Evolutionary conservation across 2,888 invertebrate species (phyloP), one percentile per base, ranked within the genome.

Genomic region (Xylota sylvarum): DNA sequence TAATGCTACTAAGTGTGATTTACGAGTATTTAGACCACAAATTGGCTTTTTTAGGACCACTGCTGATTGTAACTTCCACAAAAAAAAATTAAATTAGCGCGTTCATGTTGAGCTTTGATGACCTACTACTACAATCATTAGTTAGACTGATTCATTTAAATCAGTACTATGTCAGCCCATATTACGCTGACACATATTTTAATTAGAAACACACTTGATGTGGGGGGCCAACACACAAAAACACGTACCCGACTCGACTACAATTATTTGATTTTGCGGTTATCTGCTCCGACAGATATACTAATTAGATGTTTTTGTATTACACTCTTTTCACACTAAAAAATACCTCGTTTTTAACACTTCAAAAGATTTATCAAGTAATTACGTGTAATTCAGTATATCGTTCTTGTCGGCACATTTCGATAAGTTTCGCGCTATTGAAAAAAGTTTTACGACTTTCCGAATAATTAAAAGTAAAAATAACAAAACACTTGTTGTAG

Each of bases 391-490:
- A 19, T 37, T 58, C 17, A 35, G 58, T 19, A 19, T 58, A 17
- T 58, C 35, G 58, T 17, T 35, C 32, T 14, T 37, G 58, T 35
- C 58, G 55, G 55, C 55, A 55, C 9, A 12, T 30, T 55, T 43
- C 14, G 43, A 43, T 43, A 55, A 55, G 30, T 30, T 14, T 55
- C 14, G n/a, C 50, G 10, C 50, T 4, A 50, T 50, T 50, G 19
- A 27, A 50, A 50, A 30, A n/a, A 27, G 30, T n/a, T 56, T 56
- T 56, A 56, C 35, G 32, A 17, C 56, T 56, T 52, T 52, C 23
- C n/a, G 5, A 27, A 52, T 27, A 27, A 48, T 48, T 48, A 23
- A 50, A 27, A 52, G 1, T 27, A 52, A n/a, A 4, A 5, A n/a
- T 5, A 52, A n/a, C 2, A 27, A 27, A 52, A 50, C 23, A 23